A percentile compares a stretch with the other conserved stretches of the same genome.
These are phyloP conservation scores for Drosophila paulistorum DNA, from an alignment of 1,140 invertebrate genomes.

Conservation along the genomic window DNA sequence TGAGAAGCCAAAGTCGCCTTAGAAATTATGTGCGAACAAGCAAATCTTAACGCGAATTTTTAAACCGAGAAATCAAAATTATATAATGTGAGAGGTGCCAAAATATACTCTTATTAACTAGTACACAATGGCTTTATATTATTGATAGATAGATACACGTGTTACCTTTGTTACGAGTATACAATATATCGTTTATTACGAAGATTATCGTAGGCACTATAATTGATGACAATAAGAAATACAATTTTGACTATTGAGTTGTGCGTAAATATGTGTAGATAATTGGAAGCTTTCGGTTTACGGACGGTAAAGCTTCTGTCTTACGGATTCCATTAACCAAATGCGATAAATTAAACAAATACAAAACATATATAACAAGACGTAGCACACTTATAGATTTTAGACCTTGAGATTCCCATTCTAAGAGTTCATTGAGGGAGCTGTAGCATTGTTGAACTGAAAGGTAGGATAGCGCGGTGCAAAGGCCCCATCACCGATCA, in stretches of 20 bases:
- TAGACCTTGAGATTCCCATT: slow-evolving; percentile 25
- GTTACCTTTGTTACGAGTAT: background rate
- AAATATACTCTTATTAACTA: background rate
- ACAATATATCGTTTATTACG: slow-evolving; percentile 30
- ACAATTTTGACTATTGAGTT: slow-evolving; percentile 7
- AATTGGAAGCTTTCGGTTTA: background rate
- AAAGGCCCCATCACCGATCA: slow-evolving; percentile 82
- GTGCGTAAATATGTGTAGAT: slow-evolving; percentile 5
- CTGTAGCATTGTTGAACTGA: slow-evolving; percentile 74
- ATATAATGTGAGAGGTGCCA: background rate
- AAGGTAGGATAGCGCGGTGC: slow-evolving; percentile 85
- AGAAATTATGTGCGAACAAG: background rate
- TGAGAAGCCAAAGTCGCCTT: background rate
- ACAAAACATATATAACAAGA: background rate
- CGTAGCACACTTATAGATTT: background rate
- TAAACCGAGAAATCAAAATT: background rate
- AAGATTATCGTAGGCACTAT: slow-evolving; percentile 35
- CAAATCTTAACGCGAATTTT: background rate
- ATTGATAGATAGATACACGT: background rate
- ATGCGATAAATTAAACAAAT: slow-evolving; percentile 24
- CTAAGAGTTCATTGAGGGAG: slow-evolving; percentile 58
- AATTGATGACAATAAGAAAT: background rate
- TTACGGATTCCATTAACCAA: slow-evolving; percentile 26
- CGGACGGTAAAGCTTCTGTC: background rate
- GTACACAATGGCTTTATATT: background rate